phyloP scores from a whole-genome alignment of 2,113 vertebrate genomes.

The Circaetus cinerascens region DNA sequence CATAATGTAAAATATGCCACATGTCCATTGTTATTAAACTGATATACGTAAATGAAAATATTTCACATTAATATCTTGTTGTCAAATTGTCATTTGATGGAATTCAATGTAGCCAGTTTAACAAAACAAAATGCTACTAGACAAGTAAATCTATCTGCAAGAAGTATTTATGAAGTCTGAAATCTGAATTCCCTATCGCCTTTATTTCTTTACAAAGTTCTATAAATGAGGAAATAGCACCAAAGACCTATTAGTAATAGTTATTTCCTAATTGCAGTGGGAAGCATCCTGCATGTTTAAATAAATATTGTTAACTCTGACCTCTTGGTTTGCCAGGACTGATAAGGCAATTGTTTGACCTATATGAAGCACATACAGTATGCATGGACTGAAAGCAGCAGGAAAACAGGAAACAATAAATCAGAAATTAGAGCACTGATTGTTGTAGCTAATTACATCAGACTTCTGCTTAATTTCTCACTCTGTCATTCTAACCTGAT shows the following conservation, averaged over 20 bases:
- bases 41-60: background rate
- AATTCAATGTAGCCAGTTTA: background rate
- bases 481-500: conserved; percentile 87
- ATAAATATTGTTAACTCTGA: conserved; percentile 90
- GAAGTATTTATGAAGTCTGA: background rate
- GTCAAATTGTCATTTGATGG: background rate
- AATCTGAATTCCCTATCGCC: background rate
- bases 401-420: conserved; percentile 95
- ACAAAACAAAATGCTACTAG: background rate
- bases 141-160: background rate
- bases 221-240: conserved; percentile 74
- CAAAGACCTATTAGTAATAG: conserved; percentile 79
- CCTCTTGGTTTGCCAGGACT: conserved; percentile 76
- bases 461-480: conserved; percentile 86
- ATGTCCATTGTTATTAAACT: background rate
- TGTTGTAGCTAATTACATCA: conserved; percentile 92
- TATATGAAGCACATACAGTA: conserved; percentile 82
- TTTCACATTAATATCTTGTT: background rate
- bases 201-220: conserved; percentile 51
- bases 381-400: conserved; percentile 76
- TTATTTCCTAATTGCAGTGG: conserved; percentile 87
- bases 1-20: background rate
- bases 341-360: conserved; percentile 85
- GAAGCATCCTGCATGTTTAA: conserved; percentile 89
- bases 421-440: conserved; percentile 90